Conservation (phyloP, 2,888 invertebrate species). For the Craniophora ligustri region DNA sequence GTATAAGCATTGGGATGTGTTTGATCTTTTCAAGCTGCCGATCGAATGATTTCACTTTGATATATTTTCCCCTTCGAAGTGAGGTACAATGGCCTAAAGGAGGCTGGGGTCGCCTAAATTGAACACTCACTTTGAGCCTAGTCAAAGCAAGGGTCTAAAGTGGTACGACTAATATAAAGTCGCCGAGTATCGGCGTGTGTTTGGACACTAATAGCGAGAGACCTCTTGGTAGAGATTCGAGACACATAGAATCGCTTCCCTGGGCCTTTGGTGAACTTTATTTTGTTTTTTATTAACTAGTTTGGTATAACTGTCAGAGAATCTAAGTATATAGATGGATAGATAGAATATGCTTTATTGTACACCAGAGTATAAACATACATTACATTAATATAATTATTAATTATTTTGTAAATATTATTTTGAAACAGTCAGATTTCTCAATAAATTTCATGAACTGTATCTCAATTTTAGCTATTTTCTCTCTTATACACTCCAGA, state of each 20-base stretch:
- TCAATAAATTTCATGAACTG: too few relatives aligned
- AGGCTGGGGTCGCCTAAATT: slow-evolving; percentile 70
- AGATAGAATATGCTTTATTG: too few relatives aligned
- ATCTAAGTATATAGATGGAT: too few relatives aligned
- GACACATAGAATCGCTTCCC: slow-evolving; percentile 9
- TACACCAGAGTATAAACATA: too few relatives aligned
- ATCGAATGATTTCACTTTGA: slow-evolving; percentile 82
- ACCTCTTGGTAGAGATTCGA: slow-evolving; percentile 33
- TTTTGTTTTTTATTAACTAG: background rate
- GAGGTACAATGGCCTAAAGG: slow-evolving; percentile 70
- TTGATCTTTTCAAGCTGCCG: slow-evolving; percentile 85
- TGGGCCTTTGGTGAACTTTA: background rate
- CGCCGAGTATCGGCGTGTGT: slow-evolving; percentile 58
- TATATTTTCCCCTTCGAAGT: slow-evolving; percentile 73
- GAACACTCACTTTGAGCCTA: slow-evolving; percentile 72
- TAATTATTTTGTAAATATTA: too few relatives aligned
- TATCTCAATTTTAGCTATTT: too few relatives aligned
- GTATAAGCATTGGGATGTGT: slow-evolving; percentile 69
- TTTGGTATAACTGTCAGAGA: too few relatives aligned
- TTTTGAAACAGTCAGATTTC: too few relatives aligned
- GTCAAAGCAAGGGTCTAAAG: slow-evolving; percentile 72
- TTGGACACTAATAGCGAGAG: slow-evolving; percentile 52
- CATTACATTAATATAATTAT: too few relatives aligned
- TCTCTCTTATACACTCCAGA: too few relatives aligned
- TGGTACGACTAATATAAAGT: slow-evolving; percentile 58